These are phyloP conservation scores for Bibio marci DNA, from an alignment of 2,888 invertebrate genomes.

Conservation along the genomic window DNA sequence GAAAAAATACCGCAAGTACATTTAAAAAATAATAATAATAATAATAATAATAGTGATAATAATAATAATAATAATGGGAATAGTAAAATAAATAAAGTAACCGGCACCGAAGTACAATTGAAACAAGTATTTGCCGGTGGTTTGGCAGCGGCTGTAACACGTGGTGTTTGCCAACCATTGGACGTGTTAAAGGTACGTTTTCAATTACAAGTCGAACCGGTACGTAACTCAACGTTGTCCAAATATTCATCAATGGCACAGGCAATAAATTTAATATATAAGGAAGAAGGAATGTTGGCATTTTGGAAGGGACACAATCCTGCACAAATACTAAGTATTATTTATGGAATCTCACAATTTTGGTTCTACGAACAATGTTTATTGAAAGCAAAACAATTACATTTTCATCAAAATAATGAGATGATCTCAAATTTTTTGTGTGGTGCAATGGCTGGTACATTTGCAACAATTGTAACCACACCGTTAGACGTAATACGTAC, in stretches of 20 bases:
- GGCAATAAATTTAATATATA: slow-evolving; percentile 52
- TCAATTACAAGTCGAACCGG: slow-evolving; percentile 90
- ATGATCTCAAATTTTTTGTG: slow-evolving; percentile 46
- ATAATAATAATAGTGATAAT: no score
- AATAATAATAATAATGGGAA: no score
- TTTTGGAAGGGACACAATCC: slow-evolving; percentile 97
- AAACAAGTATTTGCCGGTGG: slow-evolving; percentile 61
- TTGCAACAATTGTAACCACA: slow-evolving; percentile 65
- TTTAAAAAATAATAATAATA: no score
- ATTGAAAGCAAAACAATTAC: slow-evolving; percentile 18
- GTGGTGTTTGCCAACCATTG: slow-evolving; percentile 59
- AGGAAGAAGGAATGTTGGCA: slow-evolving; percentile 69
- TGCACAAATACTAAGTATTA: slow-evolving; percentile 76
- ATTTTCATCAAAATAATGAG: slow-evolving; percentile 17
- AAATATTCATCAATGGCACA: slow-evolving; percentile 76
- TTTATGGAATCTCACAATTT: slow-evolving; percentile 76
- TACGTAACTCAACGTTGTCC: no score
- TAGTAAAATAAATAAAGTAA: no score
- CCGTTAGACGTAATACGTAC: slow-evolving; percentile 91
- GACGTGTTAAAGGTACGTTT: slow-evolving; percentile 96
- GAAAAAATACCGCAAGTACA: no score
- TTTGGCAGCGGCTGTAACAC: slow-evolving; percentile 61
- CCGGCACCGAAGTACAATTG: no score
- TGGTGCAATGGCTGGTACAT: slow-evolving; percentile 20
- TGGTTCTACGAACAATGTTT: slow-evolving; percentile 38